A percentile compares a stretch with the other conserved stretches of the same genome.
Evolutionary conservation across 2,113 vertebrate genomes (phyloP).

Genomic region (Albula glossodonta): DNA sequence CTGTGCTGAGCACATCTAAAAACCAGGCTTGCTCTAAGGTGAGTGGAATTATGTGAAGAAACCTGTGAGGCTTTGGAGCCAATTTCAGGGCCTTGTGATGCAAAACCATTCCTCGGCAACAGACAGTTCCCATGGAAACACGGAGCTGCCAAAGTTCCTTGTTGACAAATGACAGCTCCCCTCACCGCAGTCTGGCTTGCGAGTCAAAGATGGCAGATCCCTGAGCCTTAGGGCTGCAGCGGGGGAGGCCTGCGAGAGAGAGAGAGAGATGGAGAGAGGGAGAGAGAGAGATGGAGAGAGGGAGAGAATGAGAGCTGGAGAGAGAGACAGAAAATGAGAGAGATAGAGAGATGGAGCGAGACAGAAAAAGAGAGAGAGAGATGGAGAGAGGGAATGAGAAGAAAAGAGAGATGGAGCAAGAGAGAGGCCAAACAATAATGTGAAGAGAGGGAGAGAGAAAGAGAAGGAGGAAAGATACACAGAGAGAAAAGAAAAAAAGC

Average conservation of each 20-base stretch:
- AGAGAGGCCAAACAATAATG: too few species aligned
- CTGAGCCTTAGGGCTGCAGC: slow-evolving; percentile 60
- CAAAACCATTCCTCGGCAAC: slow-evolving; percentile 81
- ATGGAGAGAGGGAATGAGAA: not conserved
- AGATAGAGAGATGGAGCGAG: not conserved
- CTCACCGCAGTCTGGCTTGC: slow-evolving; percentile 72
- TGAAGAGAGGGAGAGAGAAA: not conserved
- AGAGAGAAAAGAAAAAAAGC: not conserved
- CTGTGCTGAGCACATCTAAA: not conserved
- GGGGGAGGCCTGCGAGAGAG: slow-evolving; percentile 25
- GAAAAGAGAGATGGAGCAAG: not conserved
- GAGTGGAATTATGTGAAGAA: slow-evolving; percentile 47
- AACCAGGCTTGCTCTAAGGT: slow-evolving; percentile 44
- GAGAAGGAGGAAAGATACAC: not conserved
- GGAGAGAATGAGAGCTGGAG: slow-evolving; percentile 27
- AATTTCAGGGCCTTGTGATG: slow-evolving; percentile 72
- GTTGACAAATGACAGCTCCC: slow-evolving; percentile 85
- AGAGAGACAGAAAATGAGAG: slow-evolving; percentile 22
- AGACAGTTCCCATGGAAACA: slow-evolving; percentile 90
- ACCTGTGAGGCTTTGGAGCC: slow-evolving; percentile 60
- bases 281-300: slow-evolving; percentile 21
- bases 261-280: slow-evolving; percentile 50
- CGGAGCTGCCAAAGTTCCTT: slow-evolving; percentile 81
- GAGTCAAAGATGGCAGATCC: slow-evolving; percentile 76
- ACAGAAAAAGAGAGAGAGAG: not conserved